A percentile compares a stretch with the other conserved stretches of the same genome.
phyloP scores from a whole-genome alignment of 2,888 invertebrate species.

The Ceraclea dissimilis region DNA sequence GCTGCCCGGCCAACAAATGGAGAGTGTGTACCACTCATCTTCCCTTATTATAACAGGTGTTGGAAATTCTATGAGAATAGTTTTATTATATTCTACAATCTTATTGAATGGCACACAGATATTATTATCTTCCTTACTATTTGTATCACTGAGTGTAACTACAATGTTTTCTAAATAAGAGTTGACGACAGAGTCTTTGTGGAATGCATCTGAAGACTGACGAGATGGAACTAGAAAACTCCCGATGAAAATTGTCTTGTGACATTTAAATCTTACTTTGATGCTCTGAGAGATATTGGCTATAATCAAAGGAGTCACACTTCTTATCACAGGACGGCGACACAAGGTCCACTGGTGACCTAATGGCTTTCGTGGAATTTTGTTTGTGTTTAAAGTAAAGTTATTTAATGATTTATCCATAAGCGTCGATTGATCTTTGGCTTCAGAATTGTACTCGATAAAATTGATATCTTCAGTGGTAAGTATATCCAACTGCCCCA shows the following conservation, averaged over 20 bases:
- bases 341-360: slow-evolving; percentile 40
- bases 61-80: slow-evolving; percentile 38
- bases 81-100: slow-evolving; percentile 40
- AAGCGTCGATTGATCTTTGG: slow-evolving; percentile 17
- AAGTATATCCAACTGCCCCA: slow-evolving; percentile 36
- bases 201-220: slow-evolving; percentile 38
- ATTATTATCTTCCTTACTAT: slow-evolving; percentile 38
- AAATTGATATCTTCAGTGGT: slow-evolving; percentile 32
- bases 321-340: slow-evolving; percentile 38
- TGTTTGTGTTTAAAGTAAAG: slow-evolving; percentile 9
- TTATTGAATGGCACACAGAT: slow-evolving; percentile 37
- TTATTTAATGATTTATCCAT: slow-evolving; percentile 24
- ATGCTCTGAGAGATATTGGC: slow-evolving; percentile 32
- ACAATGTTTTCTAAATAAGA: slow-evolving; percentile 39
- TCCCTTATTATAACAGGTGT: slow-evolving; percentile 42
- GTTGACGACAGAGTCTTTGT: slow-evolving; percentile 32
- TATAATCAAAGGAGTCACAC: slow-evolving; percentile 39
- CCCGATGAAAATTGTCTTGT: slow-evolving; percentile 43
- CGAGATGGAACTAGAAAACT: slow-evolving; percentile 42
- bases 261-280: slow-evolving; percentile 37
- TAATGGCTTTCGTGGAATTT: slow-evolving; percentile 32
- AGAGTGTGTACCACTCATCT: slow-evolving; percentile 42
- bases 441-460: slow-evolving; percentile 5
- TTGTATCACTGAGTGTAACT: slow-evolving; percentile 30
- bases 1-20: slow-evolving; percentile 39